A percentile compares a stretch with the other conserved stretches of the same genome.
These are phyloP conservation scores for Nipponacmea schrenckii DNA, from an alignment of 2,888 invertebrate genomes.

Conservation along the genomic window DNA sequence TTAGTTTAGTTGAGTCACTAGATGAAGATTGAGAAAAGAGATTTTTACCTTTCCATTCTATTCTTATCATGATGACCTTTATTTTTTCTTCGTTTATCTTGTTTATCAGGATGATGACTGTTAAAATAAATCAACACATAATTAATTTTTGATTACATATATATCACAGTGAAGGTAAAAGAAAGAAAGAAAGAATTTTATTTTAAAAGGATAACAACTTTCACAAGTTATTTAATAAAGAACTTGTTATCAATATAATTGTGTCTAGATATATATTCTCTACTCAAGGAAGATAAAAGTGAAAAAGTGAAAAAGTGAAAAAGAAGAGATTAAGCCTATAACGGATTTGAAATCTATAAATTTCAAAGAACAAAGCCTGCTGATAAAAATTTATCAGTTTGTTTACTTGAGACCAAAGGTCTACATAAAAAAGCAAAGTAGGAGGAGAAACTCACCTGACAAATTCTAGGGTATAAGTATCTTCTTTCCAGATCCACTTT, in stretches of 20 bases:
- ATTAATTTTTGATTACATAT: neutral
- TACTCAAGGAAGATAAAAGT: too few relatives aligned
- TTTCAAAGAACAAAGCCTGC: slow-evolving; percentile 4
- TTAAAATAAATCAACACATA: slow-evolving; percentile 38
- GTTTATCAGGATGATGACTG: slow-evolving; percentile 53
- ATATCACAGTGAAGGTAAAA: too few relatives aligned
- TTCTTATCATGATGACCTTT: slow-evolving; percentile 49
- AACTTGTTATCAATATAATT: neutral
- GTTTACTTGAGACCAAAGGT: neutral
- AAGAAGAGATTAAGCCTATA: neutral
- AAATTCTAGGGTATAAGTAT: slow-evolving; percentile 38
- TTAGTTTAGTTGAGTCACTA: neutral
- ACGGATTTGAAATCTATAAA: neutral
- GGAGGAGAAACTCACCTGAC: slow-evolving; percentile 38
- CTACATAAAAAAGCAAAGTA: neutral
- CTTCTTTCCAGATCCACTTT: slow-evolving; percentile 48
- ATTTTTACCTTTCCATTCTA: slow-evolving; percentile 48
- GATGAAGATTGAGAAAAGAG: neutral
- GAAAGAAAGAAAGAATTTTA: neutral
- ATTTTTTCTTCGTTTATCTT: slow-evolving; percentile 46
- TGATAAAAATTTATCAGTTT: too few relatives aligned
- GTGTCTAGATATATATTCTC: too few relatives aligned
- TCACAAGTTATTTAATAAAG: neutral
- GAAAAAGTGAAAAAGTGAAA: slow-evolving; percentile 3
- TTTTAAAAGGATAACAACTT: neutral